Percentiles rank a stretch among this genome's conserved stretches.
phyloP scores from a whole-genome alignment of 2,888 invertebrate genomes.

The Latrodectus elegans region DNA sequence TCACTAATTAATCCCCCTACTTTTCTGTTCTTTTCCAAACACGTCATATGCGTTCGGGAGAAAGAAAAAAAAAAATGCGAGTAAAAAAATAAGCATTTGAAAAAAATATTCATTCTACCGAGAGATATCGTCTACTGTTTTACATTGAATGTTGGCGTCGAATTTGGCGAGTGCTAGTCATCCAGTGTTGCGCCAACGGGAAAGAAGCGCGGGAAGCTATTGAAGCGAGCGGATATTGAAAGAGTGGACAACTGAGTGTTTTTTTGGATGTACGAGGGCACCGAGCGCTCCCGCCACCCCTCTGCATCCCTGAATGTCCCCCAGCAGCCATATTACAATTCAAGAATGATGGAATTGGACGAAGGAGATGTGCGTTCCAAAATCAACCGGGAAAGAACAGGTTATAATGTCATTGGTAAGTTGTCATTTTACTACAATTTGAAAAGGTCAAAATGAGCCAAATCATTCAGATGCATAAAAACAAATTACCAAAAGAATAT shows the following conservation, averaged over 20 bases:
- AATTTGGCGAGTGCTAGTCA: background rate
- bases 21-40: no score
- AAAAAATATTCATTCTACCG: background rate
- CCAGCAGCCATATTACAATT: slow-evolving; percentile 16
- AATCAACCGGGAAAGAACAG: slow-evolving; percentile 45
- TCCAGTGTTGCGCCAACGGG: background rate
- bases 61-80: background rate
- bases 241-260: background rate
- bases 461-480: no score
- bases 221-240: background rate
- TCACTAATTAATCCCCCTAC: background rate
- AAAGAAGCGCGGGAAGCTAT: background rate
- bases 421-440: background rate
- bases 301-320: slow-evolving; percentile 31
- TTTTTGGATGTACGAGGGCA: slow-evolving; percentile 54
- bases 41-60: background rate
- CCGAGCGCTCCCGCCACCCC: slow-evolving; percentile 44
- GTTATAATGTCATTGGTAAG: slow-evolving; percentile 58
- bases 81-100: no score
- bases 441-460: no score
- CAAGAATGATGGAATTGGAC: slow-evolving; percentile 57
- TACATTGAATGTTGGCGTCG: background rate
- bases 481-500: no score
- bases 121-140: background rate
- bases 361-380: slow-evolving; percentile 46